Base-by-base conservation (phyloP, 2,888 invertebrate genomes). In the Trachelus troglodyta region DNA sequence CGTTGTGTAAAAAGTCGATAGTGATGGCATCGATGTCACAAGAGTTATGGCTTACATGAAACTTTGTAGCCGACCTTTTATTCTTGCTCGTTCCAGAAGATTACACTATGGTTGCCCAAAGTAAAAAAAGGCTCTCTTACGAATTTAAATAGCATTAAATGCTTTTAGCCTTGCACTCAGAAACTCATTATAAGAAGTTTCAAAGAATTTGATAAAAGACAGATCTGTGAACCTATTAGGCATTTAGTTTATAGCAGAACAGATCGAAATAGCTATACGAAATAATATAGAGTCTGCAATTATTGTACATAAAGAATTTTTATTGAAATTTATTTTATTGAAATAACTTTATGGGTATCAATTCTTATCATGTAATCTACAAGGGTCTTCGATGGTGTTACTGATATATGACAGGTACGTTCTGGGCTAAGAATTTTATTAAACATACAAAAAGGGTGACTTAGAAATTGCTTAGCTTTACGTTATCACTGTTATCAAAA, bases 1-100 rank as follows among this genome's bases (percentile, higher is more conserved):
- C 56, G 56, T 56, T 56, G 56, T 71, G 71, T 23, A 71, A 71
- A 30, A 71, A 71, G 71, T 71, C 71, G 71, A 71, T 71, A 33
- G 71, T 23, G 71, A 34, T 34, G 56, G 71, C 71, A n/a, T 71
- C 71, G 71, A 30, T 71, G 31, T 71, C 11, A 23, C 71, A n/a
- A 30, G 71, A 71, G 31, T 71, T 33, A 71, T 30, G 71, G 71
- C 56, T 56, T 23, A 2, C 23, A 56, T 56, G 56, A 9, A 56
- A 56, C 56, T 56, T 56, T 23, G 56, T 23, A 56, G 56, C 9
- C 23, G 56, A 56, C 23, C 56, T 56, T 56, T 56, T 56, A 56
- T 56, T 56, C 56, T 23, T 23, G 56, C 23, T 56, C 56, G 9
- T 56, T 56, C 56, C 56, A 56, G 23, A 56, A 56, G 56, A 23